Evolutionary conservation across 2,797 vertebrate genomes (phyloP).

Genomic region (Pristis pectinata): DNA sequence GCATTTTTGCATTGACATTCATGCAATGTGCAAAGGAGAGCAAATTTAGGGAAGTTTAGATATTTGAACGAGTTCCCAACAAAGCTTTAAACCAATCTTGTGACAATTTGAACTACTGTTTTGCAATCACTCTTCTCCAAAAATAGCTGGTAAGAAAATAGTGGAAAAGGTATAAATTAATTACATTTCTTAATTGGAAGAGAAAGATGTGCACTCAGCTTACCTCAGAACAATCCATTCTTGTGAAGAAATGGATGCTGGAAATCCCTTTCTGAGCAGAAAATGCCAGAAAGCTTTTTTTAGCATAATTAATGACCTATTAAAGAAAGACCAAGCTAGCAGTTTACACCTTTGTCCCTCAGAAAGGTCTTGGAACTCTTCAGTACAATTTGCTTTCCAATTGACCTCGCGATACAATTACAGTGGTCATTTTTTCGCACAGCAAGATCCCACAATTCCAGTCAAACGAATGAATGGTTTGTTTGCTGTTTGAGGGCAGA

Average conservation of each 20-base stretch:
- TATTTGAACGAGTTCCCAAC: background rate
- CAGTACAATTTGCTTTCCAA: background rate
- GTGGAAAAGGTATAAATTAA: background rate
- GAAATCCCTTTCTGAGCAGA: background rate
- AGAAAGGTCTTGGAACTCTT: background rate
- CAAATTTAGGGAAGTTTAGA: background rate
- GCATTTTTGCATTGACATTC: background rate
- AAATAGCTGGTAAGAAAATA: background rate
- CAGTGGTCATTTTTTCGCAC: background rate
- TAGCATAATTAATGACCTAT: background rate
- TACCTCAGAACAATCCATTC: background rate
- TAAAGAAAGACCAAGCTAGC: background rate
- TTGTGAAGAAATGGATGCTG: background rate
- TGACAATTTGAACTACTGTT: background rate
- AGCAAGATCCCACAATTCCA: background rate
- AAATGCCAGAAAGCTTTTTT: background rate
- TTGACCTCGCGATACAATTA: background rate
- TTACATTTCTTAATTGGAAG: background rate
- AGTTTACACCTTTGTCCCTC: background rate
- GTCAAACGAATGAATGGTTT: no score
- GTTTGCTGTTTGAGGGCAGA: background rate
- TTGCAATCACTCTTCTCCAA: background rate
- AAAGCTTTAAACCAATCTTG: background rate
- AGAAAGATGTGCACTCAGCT: background rate
- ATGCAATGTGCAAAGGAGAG: background rate